Evolutionary conservation across 2,113 vertebrate genomes (phyloP), one percentile per base, ranked within the genome.

Genomic region (Verasper variegatus): DNA sequence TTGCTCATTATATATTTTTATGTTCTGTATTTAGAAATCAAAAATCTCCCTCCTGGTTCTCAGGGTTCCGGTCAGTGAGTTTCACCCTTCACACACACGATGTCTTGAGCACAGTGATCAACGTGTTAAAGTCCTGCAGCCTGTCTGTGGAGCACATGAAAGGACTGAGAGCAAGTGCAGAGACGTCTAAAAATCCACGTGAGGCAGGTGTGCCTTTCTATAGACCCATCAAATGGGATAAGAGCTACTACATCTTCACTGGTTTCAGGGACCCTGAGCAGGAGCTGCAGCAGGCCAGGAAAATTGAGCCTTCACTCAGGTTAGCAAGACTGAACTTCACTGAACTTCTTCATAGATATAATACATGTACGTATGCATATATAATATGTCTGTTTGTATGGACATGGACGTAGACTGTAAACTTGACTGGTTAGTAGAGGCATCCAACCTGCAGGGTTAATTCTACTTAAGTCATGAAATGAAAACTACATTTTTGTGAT

Each of bases 171-270:
- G 63, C 75, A 42, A 86, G 47, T 54, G 72, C 75, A 52, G 86
- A 76, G 14, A 57, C 88, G 42, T 7, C 74, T 20, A 88, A 89
- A 82, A 42, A 65, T 20, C 59, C 24, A 1, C 40, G 81, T 24
- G 90, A 88, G 63, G 73, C 54, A 2, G 92, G 67, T 57, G 72
- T 75, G 58, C 70, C 86, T 0, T 92, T 96, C 63, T 94, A 95
- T 89, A 95, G 97, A 76, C 96, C 97, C 23, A 97, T 99, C 86
- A 96, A 94, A 73, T 99, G 98, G 98, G 94, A 98, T 86, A 99
- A 97, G 88, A 97, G 95, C 26, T 99, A 96, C 0, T 99, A 99
- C 65, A 87, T 93, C 8, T 99, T 98, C 84, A 98, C 97, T 79
- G 98, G 98, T 66, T 97, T 96, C 93, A 96, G 91, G 82, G 97